A percentile compares a stretch with the other conserved stretches of the same genome.
These are phyloP conservation scores for Manis crassicaudata DNA, from an alignment of 2,797 vertebrate genomes.

Conservation along the genomic window DNA sequence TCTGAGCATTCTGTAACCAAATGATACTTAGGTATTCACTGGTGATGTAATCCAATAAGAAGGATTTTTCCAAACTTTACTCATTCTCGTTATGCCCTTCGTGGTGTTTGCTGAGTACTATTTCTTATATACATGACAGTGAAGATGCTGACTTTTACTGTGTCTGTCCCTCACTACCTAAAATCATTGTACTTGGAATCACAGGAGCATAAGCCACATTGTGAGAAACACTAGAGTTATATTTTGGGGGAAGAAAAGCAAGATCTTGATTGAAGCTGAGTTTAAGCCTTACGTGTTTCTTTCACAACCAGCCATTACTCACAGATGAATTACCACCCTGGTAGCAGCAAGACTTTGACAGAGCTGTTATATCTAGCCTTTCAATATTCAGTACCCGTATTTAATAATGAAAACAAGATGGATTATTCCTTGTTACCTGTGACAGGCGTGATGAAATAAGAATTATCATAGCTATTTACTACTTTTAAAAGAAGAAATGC, in stretches of 20 bases:
- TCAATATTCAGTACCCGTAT: constrained; percentile 18
- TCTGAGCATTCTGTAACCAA: background rate
- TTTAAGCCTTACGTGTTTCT: background rate
- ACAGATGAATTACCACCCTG: background rate
- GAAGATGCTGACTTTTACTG: background rate
- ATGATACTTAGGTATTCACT: background rate
- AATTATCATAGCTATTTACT: constrained; percentile 77
- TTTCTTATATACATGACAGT: background rate
- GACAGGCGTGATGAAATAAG: constrained; percentile 57
- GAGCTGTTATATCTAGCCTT: constrained; percentile 58
- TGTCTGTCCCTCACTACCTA: background rate
- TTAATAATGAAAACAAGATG: constrained; percentile 74
- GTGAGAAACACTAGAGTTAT: background rate
- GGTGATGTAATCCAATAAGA: background rate
- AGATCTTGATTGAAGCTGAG: background rate
- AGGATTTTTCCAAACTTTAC: background rate
- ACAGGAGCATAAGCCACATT: background rate
- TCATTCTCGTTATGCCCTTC: background rate
- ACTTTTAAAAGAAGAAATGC: constrained; percentile 66
- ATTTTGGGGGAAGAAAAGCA: background rate
- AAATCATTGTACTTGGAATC: background rate
- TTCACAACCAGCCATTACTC: background rate
- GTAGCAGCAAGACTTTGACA: background rate
- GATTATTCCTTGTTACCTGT: constrained; percentile 58
- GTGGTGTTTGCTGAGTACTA: background rate